Conservation (phyloP, 2,888 invertebrate species). For the Heterodera filipjevi region DNA sequence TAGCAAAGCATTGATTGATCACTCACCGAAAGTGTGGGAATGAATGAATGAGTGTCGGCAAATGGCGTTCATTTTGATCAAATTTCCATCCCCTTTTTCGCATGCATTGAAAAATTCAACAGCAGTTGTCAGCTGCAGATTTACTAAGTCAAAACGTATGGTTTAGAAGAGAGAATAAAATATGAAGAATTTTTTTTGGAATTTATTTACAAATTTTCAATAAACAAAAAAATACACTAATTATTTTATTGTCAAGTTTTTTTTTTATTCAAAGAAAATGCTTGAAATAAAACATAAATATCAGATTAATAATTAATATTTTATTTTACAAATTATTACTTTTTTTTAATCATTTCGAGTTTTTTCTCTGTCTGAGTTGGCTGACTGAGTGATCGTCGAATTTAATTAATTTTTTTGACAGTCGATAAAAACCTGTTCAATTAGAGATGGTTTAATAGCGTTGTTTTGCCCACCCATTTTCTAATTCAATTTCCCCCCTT, state of each 20-base stretch:
- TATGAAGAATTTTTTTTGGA: not conserved
- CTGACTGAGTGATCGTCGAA: not conserved
- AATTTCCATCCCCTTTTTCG: not conserved
- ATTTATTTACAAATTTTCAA: no score
- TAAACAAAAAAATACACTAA: no score
- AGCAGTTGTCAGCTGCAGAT: not conserved
- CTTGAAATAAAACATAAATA: no score
- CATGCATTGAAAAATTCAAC: not conserved
- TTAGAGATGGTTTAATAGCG: not conserved
- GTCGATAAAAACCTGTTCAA: constrained; percentile 4
- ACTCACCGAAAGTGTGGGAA: not conserved
- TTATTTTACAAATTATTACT: not conserved
- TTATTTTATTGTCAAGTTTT: no score
- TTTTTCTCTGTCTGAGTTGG: not conserved
- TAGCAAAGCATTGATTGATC: not conserved
- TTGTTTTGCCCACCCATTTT: not conserved
- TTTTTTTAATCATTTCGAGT: not conserved
- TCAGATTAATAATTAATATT: not conserved
- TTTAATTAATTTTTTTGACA: not conserved
- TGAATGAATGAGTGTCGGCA: not conserved
- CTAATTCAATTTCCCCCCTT: not conserved
- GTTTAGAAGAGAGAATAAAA: not conserved
- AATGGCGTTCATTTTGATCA: not conserved
- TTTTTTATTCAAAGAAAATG: no score
- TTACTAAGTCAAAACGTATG: not conserved